Conservation (phyloP, 2,888 invertebrate species). For the Sycophila texana region DNA sequence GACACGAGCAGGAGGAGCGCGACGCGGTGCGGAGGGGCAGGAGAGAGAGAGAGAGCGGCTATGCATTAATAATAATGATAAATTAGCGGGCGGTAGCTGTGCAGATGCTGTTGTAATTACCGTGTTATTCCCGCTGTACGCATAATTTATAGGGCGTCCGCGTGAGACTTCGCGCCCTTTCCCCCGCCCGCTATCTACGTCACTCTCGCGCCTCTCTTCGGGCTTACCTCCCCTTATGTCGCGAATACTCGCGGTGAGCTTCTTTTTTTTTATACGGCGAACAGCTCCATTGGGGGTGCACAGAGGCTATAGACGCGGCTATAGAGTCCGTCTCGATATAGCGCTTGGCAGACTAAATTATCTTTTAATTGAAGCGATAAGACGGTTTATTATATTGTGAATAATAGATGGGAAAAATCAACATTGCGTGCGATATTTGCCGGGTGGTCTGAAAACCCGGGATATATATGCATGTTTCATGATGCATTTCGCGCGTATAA, state of each 20-base stretch:
- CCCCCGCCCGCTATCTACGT: background rate
- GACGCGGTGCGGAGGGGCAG: too few relatives aligned
- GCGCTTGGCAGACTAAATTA: slow-evolving; percentile 31
- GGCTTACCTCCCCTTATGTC: background rate
- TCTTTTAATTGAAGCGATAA: slow-evolving; percentile 48
- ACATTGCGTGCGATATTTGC: slow-evolving; percentile 3
- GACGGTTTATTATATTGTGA: slow-evolving; percentile 29
- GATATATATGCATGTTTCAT: slow-evolving; percentile 1
- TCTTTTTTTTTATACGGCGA: background rate
- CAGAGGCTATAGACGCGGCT: background rate
- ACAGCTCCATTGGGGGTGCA: too few relatives aligned
- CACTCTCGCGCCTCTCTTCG: background rate
- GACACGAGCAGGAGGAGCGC: slow-evolving; percentile 3
- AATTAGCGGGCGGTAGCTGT: slow-evolving; percentile 58
- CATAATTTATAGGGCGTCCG: slow-evolving; percentile 59
- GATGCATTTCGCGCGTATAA: background rate
- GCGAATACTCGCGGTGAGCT: background rate
- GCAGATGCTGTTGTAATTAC: slow-evolving; percentile 61
- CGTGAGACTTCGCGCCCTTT: slow-evolving; percentile 9
- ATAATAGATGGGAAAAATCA: slow-evolving; percentile 43
- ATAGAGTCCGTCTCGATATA: background rate
- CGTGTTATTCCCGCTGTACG: slow-evolving; percentile 59
- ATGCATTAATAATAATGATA: slow-evolving; percentile 62
- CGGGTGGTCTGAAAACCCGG: background rate
- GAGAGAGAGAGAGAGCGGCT: slow-evolving; percentile 34